phyloP scores from a whole-genome alignment of 2,797 vertebrate genomes.

The Chloroceryle inda region DNA sequence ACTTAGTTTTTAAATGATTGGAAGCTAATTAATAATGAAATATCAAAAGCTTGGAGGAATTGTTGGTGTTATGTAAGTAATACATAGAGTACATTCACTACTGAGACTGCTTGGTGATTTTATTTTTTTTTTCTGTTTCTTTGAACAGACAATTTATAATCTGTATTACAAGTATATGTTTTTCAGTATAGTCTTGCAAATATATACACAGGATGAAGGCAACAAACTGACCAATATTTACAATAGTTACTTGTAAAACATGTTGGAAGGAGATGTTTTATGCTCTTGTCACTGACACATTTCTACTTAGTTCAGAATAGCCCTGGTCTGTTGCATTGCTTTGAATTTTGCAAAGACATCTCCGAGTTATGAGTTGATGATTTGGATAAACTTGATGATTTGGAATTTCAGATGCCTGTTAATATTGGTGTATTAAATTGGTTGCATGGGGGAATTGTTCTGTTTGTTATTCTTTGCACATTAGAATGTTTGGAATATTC shows the following conservation, averaged over 20 bases:
- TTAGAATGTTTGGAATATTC: neutral
- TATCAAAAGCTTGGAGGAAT: constrained; percentile 26
- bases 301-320: neutral
- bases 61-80: neutral
- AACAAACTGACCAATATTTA: neutral
- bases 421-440: neutral
- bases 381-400: neutral
- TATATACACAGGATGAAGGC: neutral
- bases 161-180: neutral
- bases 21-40: constrained; percentile 73
- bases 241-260: neutral
- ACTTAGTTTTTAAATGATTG: constrained; percentile 62
- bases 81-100: neutral
- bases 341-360: neutral
- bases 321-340: neutral
- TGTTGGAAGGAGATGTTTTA: neutral
- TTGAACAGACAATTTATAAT: neutral
- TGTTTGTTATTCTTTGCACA: neutral
- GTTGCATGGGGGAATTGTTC: neutral
- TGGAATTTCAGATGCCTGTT: neutral
- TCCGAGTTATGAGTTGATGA: neutral
- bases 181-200: neutral
- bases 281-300: neutral
- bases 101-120: neutral
- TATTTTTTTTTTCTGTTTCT: neutral